phyloP scores from a whole-genome alignment of 64 coral and sea anemone genomes.

The Montipora sp. region DNA sequence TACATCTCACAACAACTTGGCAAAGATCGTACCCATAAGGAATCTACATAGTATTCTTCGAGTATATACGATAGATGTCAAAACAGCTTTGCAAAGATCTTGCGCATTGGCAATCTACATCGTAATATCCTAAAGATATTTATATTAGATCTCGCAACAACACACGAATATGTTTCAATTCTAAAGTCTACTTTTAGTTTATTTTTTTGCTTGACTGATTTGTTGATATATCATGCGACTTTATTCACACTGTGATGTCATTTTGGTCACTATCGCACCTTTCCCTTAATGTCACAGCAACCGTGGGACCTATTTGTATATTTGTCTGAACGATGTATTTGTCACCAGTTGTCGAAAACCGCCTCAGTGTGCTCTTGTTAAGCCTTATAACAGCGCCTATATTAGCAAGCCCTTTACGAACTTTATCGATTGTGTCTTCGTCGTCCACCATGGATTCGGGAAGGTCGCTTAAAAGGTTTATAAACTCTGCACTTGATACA shows the following conservation, averaged over 20 bases:
- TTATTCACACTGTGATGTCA: background rate
- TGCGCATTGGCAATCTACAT: too few relatives aligned
- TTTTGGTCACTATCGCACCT: background rate
- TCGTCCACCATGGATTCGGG: slow-evolving; percentile 90
- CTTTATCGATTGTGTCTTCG: slow-evolving; percentile 81
- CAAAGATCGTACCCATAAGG: too few relatives aligned
- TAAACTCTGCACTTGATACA: slow-evolving; percentile 33
- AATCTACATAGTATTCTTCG: too few relatives aligned
- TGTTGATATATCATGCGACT: background rate
- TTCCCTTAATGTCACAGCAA: slow-evolving; percentile 66
- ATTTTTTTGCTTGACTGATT: too few relatives aligned
- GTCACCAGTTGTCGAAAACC: slow-evolving; percentile 84
- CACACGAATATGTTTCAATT: too few relatives aligned
- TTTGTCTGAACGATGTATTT: slow-evolving; percentile 90
- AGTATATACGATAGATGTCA: too few relatives aligned
- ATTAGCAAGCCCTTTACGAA: slow-evolving; percentile 78
- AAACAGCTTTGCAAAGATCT: too few relatives aligned
- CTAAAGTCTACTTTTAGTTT: too few relatives aligned
- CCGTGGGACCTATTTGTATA: slow-evolving; percentile 72
- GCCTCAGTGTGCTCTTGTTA: slow-evolving; percentile 68
- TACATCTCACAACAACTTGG: too few relatives aligned
- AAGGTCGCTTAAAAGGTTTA: slow-evolving; percentile 59
- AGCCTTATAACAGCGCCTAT: slow-evolving; percentile 77
- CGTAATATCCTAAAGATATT: too few relatives aligned
- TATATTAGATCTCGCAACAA: too few relatives aligned